Evolutionary conservation across 2,797 vertebrate genomes (phyloP), one percentile per base, ranked within the genome.

Genomic region (Lithobates sylvaticus): DNA sequence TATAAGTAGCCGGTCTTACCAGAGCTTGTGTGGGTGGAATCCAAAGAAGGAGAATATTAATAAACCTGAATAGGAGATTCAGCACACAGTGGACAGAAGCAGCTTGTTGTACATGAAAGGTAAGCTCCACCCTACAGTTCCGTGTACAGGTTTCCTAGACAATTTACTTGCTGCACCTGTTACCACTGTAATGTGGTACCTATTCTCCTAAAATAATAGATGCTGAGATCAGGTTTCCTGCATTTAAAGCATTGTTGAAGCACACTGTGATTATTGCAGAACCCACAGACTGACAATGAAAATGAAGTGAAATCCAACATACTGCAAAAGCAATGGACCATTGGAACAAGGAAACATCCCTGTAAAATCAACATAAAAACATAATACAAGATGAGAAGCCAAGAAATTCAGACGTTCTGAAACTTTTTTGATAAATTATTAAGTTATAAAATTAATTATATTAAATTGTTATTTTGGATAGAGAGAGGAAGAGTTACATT

Each of bases 81-180:
- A 26, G 61, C n/a, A 65, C 2, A 26, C 6, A 23, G n/a, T 26
- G 10, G 21, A 23, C 21, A 9, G 23, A 61, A 2, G 23, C 58
- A 65, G 61, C 23, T 23, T 65, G 61, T 65, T 26, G 10, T 65
- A 23, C 61, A 65, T 65, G 61, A 65, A 65, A 65, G 61, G 21
- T 12, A 68, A 44, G 12, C 64, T 67, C 76, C 76, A 67, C 76
- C 76, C 76, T 42, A 26, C 26, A 34, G 7, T 23, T 29, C 36
- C 16, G 32, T 78, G 16, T 23, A 78, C 76, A 68, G 76, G 76
- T 67, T 44, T 67, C 76, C 76, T 65, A 32, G 76, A 68, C 76
- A 68, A 78, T 67, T 61, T 68, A 1, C 61, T 34, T 39, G 8
- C 34, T 78, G 61, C 76, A 78, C 76, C 76, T 78, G 76, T 68